These are phyloP conservation scores for Mustela erminea DNA, from an alignment of 2,797 vertebrate species.

Conservation along the genomic window DNA sequence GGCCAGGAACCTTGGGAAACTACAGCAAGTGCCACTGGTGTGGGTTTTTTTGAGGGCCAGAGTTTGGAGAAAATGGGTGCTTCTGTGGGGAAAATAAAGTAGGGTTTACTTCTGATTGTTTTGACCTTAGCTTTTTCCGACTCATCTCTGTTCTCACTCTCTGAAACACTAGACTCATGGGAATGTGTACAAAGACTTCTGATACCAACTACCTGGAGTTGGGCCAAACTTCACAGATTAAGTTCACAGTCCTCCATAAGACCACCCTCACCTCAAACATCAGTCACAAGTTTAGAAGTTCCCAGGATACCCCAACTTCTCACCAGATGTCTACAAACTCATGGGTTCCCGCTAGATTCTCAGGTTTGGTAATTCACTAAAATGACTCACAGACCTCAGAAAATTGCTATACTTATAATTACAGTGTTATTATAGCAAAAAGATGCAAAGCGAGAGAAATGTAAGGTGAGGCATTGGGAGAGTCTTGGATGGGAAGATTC, in stretches of 20 bases:
- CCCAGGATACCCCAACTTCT: neutral
- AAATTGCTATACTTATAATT: neutral
- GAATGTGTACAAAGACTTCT: neutral
- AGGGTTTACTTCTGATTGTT: neutral
- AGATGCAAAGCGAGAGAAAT: neutral
- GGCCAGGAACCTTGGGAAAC: neutral
- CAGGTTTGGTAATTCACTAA: neutral
- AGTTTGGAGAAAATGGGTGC: neutral
- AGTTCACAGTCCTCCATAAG: neutral
- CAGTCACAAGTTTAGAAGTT: neutral
- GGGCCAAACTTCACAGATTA: neutral
- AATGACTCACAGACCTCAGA: neutral
- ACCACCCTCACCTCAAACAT: neutral
- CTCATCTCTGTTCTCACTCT: neutral
- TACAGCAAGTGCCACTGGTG: neutral
- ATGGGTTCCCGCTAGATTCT: neutral
- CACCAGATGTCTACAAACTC: neutral
- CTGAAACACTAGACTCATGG: neutral
- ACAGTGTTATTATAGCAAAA: neutral
- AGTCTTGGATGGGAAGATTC: neutral
- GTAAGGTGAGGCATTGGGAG: neutral
- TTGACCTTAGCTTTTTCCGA: neutral
- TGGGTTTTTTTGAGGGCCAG: neutral
- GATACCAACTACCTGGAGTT: neutral
- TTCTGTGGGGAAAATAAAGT: neutral